Conservation (phyloP, 35 echinoderm and acorn worm species). For the Lytechinus pictus region DNA sequence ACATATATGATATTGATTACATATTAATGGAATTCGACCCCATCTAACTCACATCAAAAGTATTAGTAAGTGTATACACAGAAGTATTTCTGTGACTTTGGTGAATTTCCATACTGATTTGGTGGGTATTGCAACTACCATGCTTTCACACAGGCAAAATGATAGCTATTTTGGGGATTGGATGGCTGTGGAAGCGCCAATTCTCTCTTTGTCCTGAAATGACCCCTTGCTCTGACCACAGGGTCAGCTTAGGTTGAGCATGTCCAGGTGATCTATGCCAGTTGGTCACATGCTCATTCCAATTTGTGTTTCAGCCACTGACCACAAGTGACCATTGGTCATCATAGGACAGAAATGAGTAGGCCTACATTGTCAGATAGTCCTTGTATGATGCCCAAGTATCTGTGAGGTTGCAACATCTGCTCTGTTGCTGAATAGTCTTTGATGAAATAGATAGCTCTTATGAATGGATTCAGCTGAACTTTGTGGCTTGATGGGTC, state of each 20-base stretch:
- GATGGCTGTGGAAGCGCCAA: background rate
- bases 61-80: no score
- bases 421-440: background rate
- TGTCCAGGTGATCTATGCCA: background rate
- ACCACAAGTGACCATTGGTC: background rate
- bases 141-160: no score
- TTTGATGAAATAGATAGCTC: background rate
- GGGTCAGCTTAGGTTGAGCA: background rate
- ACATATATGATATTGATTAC: no score
- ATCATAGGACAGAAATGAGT: background rate
- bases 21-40: no score
- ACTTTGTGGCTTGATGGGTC: background rate
- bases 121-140: no score
- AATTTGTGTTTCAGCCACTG: background rate
- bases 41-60: no score
- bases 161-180: background rate
- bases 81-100: no score
- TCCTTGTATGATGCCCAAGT: background rate
- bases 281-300: background rate
- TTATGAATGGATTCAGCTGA: background rate
- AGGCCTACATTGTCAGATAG: background rate
- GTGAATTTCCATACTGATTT: no score
- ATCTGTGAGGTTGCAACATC: background rate
- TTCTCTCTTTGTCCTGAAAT: slow-evolving; percentile 1
- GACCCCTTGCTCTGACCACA: background rate